phyloP scores from a whole-genome alignment of 2,888 invertebrate genomes.

The Scelioninae gen. 1 region DNA sequence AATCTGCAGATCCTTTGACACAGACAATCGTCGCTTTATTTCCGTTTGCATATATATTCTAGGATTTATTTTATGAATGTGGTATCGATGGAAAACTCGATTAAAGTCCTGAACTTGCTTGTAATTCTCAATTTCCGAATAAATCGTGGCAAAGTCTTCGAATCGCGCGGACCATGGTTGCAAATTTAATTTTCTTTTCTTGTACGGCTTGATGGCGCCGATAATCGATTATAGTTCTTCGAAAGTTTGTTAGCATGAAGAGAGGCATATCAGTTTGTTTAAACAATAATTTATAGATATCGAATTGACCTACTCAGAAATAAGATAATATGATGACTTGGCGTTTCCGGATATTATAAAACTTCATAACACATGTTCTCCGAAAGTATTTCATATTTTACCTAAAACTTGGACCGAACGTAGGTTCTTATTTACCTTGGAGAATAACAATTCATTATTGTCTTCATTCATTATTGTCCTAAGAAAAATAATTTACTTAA shows the following conservation, averaged over 20 bases:
- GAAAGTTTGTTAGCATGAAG: not conserved
- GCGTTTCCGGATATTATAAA: too few species aligned
- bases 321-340: too few species aligned
- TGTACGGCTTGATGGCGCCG: constrained; percentile 12
- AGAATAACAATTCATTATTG: too few species aligned
- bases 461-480: too few species aligned
- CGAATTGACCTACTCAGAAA: too few species aligned
- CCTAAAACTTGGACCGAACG: too few species aligned
- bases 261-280: too few species aligned
- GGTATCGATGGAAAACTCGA: constrained; percentile 21
- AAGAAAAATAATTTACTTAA: too few species aligned
- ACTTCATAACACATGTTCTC: too few species aligned
- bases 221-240: constrained; percentile 17
- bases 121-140: constrained; percentile 29
- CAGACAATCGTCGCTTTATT: constrained; percentile 4
- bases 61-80: constrained; percentile 31
- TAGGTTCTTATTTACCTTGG: too few species aligned
- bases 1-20: constrained; percentile 14
- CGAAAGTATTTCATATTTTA: too few species aligned
- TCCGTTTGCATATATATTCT: constrained; percentile 20
- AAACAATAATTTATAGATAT: too few species aligned
- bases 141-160: constrained; percentile 30
- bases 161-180: constrained; percentile 15
- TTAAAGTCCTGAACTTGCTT: constrained; percentile 13
- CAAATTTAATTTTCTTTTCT: constrained; percentile 32